Percentiles rank a stretch among this genome's conserved stretches.
phyloP scores from a whole-genome alignment of 2,888 invertebrate genomes.

The Icerya purchasi region DNA sequence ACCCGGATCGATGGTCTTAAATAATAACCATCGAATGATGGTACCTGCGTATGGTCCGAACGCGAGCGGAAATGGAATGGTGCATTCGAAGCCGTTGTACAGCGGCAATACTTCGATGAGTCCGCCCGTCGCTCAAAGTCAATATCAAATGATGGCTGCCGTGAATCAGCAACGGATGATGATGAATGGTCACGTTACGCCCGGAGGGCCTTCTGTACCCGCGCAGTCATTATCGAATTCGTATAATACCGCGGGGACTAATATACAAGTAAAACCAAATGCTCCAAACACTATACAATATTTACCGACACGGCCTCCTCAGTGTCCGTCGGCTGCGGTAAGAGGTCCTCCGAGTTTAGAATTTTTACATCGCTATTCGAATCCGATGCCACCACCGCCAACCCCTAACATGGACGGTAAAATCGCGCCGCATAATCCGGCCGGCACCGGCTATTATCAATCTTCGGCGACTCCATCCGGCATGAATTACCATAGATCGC shows the following conservation, averaged over 20 bases:
- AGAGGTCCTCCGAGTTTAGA: conserved; percentile 71
- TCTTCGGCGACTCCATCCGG: conserved; percentile 19
- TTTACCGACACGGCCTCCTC: conserved; percentile 66
- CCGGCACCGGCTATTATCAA: conserved; percentile 30
- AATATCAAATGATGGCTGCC: conserved; percentile 23
- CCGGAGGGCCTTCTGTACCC: conserved; percentile 22
- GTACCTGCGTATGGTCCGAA: too few relatives aligned
- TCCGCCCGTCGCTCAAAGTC: conserved; percentile 26
- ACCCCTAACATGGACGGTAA: conserved; percentile 39
- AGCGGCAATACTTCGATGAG: conserved; percentile 20
- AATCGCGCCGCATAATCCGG: conserved; percentile 46
- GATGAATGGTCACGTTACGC: conserved; percentile 30
- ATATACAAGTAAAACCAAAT: conserved; percentile 74
- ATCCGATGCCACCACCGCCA: conserved; percentile 35
- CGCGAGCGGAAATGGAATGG: conserved; percentile 15
- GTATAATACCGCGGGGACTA: conserved; percentile 52
- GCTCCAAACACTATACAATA: conserved; percentile 97
- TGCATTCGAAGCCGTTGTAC: too few relatives aligned
- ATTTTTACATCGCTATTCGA: conserved; percentile 69
- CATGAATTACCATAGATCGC: conserved; percentile 18
- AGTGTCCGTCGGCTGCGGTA: conserved; percentile 42
- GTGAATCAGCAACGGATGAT: conserved; percentile 30
- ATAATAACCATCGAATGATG: too few relatives aligned
- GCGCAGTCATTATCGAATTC: conserved; percentile 28
- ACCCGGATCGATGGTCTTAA: too few relatives aligned